phyloP scores from a whole-genome alignment of 2,797 vertebrate genomes.

The Lepilemur septentrionalis region DNA sequence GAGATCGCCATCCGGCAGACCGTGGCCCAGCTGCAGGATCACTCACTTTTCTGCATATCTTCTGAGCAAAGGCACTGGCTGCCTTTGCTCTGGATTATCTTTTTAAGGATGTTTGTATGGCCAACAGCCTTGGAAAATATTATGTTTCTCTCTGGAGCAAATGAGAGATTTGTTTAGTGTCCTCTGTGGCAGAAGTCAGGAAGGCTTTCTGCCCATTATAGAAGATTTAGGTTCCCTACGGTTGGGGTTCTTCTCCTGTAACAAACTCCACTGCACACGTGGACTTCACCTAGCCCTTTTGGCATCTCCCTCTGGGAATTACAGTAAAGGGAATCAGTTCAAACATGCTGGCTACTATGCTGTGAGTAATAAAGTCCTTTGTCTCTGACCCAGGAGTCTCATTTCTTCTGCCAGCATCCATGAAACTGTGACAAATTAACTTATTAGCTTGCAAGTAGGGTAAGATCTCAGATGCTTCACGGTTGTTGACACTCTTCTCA shows the following conservation, averaged over 20 bases:
- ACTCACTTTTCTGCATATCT: background rate
- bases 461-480: background rate
- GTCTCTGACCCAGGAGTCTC: background rate
- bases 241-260: background rate
- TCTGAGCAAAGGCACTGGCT: background rate
- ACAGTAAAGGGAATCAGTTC: background rate
- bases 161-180: background rate
- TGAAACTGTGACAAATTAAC: background rate
- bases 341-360: background rate
- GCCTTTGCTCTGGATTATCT: background rate
- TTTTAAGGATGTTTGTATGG: background rate
- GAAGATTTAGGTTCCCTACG: background rate
- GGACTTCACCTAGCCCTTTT: background rate
- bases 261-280: background rate
- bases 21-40: conserved; percentile 85
- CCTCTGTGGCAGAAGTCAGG: background rate
- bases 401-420: background rate
- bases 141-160: background rate
- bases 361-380: background rate
- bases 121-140: background rate
- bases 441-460: background rate
- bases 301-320: background rate
- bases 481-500: background rate
- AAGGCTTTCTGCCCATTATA: background rate
- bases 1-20: conserved; percentile 96